Evolutionary conservation across 1,140 invertebrate species (phyloP).

Genomic region (Harpegnathos saltator): DNA sequence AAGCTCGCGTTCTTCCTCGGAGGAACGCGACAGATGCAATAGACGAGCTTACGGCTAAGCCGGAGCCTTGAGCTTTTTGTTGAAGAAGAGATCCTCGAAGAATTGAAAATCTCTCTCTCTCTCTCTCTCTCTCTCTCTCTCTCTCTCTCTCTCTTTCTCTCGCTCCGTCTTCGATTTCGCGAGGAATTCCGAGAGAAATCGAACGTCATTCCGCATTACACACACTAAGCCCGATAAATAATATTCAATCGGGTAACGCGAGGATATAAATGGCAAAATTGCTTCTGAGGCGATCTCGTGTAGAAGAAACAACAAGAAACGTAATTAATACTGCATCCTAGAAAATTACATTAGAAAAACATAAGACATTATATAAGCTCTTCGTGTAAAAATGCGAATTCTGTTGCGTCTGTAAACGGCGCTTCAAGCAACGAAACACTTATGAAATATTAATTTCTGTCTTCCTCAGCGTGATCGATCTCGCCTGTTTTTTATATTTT

Average conservation of each 20-base stretch:
- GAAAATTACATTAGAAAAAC: no score
- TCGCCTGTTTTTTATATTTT: background rate
- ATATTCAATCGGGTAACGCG: background rate
- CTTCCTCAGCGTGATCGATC: background rate
- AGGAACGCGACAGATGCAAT: background rate
- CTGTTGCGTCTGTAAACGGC: no score
- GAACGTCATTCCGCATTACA: background rate
- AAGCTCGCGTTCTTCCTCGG: background rate
- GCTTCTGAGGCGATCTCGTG: background rate
- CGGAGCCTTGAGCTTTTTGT: background rate
- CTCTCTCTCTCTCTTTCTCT: background rate
- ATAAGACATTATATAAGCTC: no score
- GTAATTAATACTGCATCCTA: background rate
- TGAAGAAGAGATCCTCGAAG: background rate
- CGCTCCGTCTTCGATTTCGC: background rate
- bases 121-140: background rate
- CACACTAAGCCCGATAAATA: background rate
- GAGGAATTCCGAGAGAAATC: background rate
- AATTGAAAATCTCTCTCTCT: background rate
- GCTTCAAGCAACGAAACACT: no score
- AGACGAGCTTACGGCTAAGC: background rate
- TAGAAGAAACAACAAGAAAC: background rate
- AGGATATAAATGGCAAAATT: background rate
- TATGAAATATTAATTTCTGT: background rate
- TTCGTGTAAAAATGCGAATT: no score